Percentiles rank a stretch among this genome's conserved stretches.
Conservation (phyloP, 2,888 invertebrate genomes). For the Papilio protenor region DNA sequence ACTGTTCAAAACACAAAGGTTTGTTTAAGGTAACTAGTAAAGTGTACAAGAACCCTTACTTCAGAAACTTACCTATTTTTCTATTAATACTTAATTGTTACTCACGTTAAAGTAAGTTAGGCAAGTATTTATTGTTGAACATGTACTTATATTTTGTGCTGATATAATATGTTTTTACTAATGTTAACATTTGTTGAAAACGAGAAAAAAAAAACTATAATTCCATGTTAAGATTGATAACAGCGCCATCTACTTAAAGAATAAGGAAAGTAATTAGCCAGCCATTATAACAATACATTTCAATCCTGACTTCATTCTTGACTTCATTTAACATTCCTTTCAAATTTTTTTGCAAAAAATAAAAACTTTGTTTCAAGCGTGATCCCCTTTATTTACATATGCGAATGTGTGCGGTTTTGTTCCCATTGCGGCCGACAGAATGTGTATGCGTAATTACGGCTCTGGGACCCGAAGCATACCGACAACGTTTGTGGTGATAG, state of each 20-base stretch:
- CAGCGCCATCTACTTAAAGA: not conserved
- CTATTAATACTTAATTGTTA: not conserved
- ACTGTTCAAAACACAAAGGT: slow-evolving; percentile 36
- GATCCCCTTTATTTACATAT: slow-evolving; percentile 76
- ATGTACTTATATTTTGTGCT: too few relatives aligned
- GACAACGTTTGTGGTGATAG: slow-evolving; percentile 64
- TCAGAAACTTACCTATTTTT: not conserved
- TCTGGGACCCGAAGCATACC: slow-evolving; percentile 72
- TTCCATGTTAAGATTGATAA: not conserved
- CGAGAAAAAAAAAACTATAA: too few relatives aligned
- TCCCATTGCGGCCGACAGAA: slow-evolving; percentile 76
- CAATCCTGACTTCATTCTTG: not conserved
- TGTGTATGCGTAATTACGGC: slow-evolving; percentile 81
- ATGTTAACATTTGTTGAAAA: too few relatives aligned
- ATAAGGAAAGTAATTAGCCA: not conserved
- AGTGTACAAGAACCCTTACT: not conserved
- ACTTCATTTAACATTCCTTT: not conserved
- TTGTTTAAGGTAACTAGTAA: slow-evolving; percentile 26
- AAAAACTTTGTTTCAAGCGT: slow-evolving; percentile 47
- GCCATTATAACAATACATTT: not conserved
- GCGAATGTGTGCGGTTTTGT: slow-evolving; percentile 79
- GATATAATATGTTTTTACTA: too few relatives aligned
- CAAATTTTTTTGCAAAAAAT: not conserved
- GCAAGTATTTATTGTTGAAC: too few relatives aligned
- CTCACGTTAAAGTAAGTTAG: not conserved